Evolutionary conservation across 2,113 vertebrate species (phyloP).

Genomic region (Oenanthe oenanthe): DNA sequence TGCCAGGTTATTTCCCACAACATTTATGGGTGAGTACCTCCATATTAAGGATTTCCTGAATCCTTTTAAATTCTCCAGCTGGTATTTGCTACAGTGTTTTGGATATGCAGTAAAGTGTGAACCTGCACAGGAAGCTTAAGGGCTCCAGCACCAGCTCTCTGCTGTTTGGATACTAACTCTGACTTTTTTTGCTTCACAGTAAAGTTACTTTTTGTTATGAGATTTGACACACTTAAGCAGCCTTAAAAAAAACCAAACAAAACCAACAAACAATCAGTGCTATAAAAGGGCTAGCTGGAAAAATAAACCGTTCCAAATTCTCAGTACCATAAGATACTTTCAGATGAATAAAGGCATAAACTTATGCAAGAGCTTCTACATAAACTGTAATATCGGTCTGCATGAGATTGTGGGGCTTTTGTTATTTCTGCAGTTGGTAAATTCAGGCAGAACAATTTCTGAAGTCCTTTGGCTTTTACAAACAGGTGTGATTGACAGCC

Average conservation of each 20-base stretch:
- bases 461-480: slow-evolving; percentile 4
- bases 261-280: neutral
- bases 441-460: neutral
- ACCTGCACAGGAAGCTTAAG: neutral
- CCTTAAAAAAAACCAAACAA: neutral
- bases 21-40: neutral
- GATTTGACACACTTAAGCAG: neutral
- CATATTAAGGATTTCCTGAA: neutral
- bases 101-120: neutral
- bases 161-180: neutral
- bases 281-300: neutral
- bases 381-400: neutral
- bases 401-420: neutral
- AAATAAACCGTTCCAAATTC: neutral
- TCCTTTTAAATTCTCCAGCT: neutral
- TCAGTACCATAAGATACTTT: neutral
- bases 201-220: neutral
- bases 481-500: slow-evolving; percentile 44
- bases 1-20: neutral
- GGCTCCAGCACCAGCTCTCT: neutral
- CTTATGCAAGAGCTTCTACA: neutral
- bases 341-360: slow-evolving; percentile 5
- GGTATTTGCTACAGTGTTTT: neutral
- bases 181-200: neutral
- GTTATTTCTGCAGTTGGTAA: slow-evolving; percentile 29